Conservation (phyloP, 2,113 vertebrate genomes). For the Cebus imitator region DNA sequence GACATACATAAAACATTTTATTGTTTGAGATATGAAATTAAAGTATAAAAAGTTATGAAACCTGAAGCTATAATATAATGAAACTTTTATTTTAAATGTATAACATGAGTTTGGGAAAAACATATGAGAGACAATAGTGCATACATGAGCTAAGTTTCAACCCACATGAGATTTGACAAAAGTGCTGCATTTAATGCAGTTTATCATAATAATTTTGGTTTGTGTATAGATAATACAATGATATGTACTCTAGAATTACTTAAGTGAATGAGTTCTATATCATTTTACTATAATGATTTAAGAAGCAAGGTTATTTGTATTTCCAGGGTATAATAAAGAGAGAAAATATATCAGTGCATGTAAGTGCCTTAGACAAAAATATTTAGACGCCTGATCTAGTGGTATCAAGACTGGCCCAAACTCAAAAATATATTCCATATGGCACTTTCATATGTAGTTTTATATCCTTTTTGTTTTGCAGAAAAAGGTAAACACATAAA, state of each 20-base stretch:
- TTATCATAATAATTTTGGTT: background rate
- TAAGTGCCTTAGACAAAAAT: background rate
- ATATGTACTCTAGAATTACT: background rate
- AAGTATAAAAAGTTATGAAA: background rate
- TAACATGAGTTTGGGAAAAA: background rate
- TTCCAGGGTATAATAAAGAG: background rate
- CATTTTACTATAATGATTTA: background rate
- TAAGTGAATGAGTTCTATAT: background rate
- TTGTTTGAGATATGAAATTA: slow-evolving; percentile 27
- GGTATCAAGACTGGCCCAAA: background rate
- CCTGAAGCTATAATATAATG: background rate
- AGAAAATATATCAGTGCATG: background rate
- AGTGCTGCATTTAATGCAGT: background rate
- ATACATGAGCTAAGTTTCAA: background rate
- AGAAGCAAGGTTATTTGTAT: background rate
- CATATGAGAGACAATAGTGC: background rate
- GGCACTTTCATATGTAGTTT: background rate
- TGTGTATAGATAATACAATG: background rate
- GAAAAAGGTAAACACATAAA: background rate
- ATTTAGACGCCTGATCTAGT: background rate
- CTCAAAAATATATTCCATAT: background rate
- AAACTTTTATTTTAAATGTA: background rate
- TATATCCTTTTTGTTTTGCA: background rate
- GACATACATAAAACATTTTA: background rate
- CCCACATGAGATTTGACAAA: background rate